phyloP scores from a whole-genome alignment of 2,797 vertebrate genomes.

The Delichon dasypus region DNA sequence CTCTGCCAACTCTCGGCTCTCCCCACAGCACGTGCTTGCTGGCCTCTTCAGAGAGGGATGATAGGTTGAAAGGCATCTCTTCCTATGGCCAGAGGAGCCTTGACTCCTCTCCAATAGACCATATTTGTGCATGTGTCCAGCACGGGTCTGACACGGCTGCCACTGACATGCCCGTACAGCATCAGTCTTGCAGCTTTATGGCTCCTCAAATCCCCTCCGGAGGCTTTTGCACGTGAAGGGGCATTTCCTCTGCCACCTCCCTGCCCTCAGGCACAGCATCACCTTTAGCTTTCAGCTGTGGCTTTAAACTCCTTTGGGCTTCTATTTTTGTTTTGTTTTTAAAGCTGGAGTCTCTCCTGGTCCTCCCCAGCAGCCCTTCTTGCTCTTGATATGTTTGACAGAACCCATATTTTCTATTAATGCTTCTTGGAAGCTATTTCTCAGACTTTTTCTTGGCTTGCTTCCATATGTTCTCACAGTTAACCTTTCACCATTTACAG shows the following conservation, averaged over 20 bases:
- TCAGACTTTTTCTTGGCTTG: slow-evolving; percentile 62
- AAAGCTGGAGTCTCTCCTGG: not conserved
- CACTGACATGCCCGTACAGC: not conserved
- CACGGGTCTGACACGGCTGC: not conserved
- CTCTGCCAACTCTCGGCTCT: fast-evolving
- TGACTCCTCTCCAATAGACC: slow-evolving; percentile 48
- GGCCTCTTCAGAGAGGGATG: not conserved
- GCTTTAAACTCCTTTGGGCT: not conserved
- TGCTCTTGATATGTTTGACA: slow-evolving; percentile 32
- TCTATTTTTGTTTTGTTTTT: not conserved
- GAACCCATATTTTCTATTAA: slow-evolving; percentile 46
- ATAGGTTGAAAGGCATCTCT: not conserved
- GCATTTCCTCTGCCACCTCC: not conserved
- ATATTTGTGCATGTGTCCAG: slow-evolving; percentile 59
- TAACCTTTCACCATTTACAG: slow-evolving; percentile 22
- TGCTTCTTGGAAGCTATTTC: slow-evolving; percentile 49
- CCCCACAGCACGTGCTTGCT: fast-evolving
- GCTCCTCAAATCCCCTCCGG: not conserved
- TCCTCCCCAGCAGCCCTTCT: not conserved
- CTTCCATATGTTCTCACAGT: slow-evolving; percentile 8
- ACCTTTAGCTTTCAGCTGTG: not conserved
- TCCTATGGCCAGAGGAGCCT: not conserved
- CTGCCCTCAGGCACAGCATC: not conserved
- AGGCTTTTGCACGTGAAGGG: not conserved
- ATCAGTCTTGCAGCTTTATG: not conserved